phyloP scores from a whole-genome alignment of 2,888 invertebrate genomes.

The Nomada fucata region DNA sequence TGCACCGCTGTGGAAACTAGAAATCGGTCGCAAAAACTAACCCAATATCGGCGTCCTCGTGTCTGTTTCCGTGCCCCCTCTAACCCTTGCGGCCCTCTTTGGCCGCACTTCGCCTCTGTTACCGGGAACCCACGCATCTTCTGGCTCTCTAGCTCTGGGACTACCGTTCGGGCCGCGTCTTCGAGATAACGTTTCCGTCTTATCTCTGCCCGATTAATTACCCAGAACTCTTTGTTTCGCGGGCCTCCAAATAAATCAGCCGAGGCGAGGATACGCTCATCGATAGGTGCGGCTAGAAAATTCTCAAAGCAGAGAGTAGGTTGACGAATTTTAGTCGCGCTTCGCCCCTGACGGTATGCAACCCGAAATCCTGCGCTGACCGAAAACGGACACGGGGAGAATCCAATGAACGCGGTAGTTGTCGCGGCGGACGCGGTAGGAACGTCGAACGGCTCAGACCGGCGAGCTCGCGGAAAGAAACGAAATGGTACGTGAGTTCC shows the following conservation, averaged over 20 bases:
- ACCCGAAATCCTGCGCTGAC: not conserved
- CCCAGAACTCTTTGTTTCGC: no score
- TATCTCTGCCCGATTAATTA: no score
- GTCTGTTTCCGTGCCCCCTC: constrained; percentile 52
- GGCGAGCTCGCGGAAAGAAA: constrained; percentile 44
- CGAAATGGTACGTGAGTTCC: constrained; percentile 78
- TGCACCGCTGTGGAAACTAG: constrained; percentile 80
- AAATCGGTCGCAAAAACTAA: constrained; percentile 78
- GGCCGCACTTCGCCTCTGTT: constrained; percentile 46
- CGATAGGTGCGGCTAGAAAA: no score
- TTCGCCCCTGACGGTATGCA: no score
- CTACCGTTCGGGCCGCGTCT: not conserved
- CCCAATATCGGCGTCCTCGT: constrained; percentile 76
- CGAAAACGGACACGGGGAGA: constrained; percentile 3
- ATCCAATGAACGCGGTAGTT: not conserved
- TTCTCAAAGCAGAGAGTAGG: not conserved
- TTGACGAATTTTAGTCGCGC: not conserved
- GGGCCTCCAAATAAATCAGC: no score
- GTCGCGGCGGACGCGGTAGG: not conserved
- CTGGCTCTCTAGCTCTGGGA: constrained; percentile 21
- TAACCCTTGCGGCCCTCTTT: constrained; percentile 3
- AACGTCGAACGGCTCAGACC: constrained; percentile 40
- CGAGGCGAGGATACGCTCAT: not conserved
- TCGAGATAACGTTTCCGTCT: no score
- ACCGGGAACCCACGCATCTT: constrained; percentile 73